phyloP scores from a whole-genome alignment of 2,113 vertebrate species.

The Chauna torquata region DNA sequence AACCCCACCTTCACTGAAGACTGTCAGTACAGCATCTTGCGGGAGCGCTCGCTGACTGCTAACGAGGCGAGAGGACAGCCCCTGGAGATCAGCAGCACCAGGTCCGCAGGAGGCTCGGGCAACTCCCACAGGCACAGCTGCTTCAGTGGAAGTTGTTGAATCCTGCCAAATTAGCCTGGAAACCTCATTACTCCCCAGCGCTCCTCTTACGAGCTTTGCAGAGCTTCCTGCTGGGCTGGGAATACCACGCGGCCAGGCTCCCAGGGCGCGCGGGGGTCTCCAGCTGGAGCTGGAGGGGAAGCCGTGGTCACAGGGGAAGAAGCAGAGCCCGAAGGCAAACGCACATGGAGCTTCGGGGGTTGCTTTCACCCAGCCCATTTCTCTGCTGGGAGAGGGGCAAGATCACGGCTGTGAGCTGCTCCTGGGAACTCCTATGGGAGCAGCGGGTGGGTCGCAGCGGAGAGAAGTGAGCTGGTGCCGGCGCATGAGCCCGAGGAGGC shows the following conservation, averaged over 20 bases:
- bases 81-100: background rate
- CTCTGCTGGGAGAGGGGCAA: background rate
- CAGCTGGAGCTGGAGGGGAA: background rate
- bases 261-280: background rate
- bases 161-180: slow-evolving; percentile 38
- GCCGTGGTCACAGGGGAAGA: background rate
- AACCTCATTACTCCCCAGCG: slow-evolving; percentile 9
- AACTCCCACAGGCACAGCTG: background rate
- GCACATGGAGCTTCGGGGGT: no score
- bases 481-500: background rate
- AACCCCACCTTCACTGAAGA: background rate
- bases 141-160: slow-evolving; percentile 17
- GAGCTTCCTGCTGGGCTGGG: slow-evolving; percentile 61
- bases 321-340: background rate
- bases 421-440: background rate
- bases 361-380: no score
- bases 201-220: slow-evolving; percentile 46
- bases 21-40: background rate
- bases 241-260: background rate
- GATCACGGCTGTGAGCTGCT: accelerated
- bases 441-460: background rate
- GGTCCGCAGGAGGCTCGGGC: accelerated
- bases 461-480: background rate
- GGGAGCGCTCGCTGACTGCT: background rate
- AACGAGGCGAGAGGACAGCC: background rate